phyloP scores from a whole-genome alignment of 2,113 vertebrate species.

The Pristiophorus japonicus region DNA sequence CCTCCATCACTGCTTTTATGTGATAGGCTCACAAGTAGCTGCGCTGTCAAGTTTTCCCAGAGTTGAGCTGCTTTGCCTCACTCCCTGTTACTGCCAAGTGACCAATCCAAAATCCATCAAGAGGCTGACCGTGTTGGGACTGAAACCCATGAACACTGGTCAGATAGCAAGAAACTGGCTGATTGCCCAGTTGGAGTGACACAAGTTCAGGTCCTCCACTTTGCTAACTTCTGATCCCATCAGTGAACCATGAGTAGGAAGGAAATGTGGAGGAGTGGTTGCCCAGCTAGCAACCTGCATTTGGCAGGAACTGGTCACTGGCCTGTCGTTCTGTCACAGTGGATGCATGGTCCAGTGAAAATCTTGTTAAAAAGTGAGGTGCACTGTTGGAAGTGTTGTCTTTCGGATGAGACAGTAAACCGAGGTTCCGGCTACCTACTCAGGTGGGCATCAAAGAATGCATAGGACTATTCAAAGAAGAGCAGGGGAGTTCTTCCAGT shows the following conservation, averaged over 20 bases:
- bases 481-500: too few species aligned
- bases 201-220: not conserved
- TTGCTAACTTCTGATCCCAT: not conserved
- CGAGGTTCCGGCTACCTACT: too few species aligned
- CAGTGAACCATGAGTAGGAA: not conserved
- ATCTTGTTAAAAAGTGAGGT: too few species aligned
- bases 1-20: not conserved
- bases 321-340: too few species aligned
- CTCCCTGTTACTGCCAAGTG: not conserved
- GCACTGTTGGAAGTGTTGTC: too few species aligned
- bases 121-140: not conserved
- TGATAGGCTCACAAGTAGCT: not conserved
- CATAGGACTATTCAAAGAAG: too few species aligned
- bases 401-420: too few species aligned
- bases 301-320: too few species aligned
- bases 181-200: not conserved
- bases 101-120: not conserved
- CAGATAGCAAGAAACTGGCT: not conserved
- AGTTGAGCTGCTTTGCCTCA: not conserved
- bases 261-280: not conserved
- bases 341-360: too few species aligned
- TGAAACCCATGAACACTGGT: not conserved
- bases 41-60: not conserved
- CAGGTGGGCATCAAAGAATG: too few species aligned
- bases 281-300: not conserved